Percentiles rank a stretch among this genome's conserved stretches.
phyloP scores from a whole-genome alignment of 2,888 invertebrate genomes.

The Nemurella pictetii region DNA sequence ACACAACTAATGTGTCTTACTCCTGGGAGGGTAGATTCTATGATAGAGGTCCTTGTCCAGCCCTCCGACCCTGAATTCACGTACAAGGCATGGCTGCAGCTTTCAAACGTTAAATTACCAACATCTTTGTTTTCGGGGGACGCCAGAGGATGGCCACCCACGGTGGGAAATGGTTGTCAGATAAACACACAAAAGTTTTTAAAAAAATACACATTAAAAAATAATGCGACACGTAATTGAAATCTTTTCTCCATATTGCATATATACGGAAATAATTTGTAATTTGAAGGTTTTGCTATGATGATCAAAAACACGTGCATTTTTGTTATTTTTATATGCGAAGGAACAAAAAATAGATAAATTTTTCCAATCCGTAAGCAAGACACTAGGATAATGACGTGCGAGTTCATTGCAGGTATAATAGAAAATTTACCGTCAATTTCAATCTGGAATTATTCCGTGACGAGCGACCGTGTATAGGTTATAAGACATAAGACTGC shows the following conservation, averaged over 20 bases:
- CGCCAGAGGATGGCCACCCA: neutral
- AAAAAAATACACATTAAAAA: neutral
- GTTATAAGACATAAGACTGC: too few relatives aligned
- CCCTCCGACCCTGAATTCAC: neutral
- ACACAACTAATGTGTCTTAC: neutral
- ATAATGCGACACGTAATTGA: conserved; percentile 9
- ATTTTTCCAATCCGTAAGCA: neutral
- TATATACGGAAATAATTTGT: neutral
- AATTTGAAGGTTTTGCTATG: neutral
- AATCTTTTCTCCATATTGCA: neutral
- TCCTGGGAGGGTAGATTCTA: neutral
- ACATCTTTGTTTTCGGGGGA: neutral
- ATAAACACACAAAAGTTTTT: neutral
- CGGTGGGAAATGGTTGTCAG: neutral
- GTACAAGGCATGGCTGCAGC: neutral
- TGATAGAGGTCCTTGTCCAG: neutral
- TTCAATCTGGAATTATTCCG: neutral
- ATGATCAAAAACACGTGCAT: neutral
- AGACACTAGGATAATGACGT: neutral
- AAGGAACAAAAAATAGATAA: neutral
- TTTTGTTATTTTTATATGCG: neutral
- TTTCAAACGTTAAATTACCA: neutral
- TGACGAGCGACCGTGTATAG: neutral
- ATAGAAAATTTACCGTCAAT: neutral
- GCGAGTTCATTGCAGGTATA: neutral